Evolutionary conservation across 1,140 invertebrate species (phyloP).

Genomic region (Galendromus occidentalis): DNA sequence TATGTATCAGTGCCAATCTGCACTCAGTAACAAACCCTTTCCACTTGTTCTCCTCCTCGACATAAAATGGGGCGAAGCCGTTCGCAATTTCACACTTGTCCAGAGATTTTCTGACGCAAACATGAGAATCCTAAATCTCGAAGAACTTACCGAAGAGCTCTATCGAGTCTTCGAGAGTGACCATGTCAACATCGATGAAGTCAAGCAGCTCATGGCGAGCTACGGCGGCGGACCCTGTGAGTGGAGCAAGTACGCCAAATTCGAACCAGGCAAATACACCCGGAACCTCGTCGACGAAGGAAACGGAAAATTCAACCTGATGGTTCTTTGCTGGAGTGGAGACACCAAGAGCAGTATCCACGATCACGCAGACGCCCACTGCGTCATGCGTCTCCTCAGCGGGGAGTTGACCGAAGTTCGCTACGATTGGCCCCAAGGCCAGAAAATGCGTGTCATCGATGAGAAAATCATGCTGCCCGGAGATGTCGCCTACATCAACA

Average conservation of each 20-base stretch:
- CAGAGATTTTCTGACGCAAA: background rate
- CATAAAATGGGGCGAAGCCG: too few species aligned
- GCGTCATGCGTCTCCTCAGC: constrained; percentile 56
- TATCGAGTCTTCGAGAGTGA: constrained; percentile 51
- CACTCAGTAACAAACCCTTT: too few species aligned
- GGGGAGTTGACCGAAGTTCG: constrained; percentile 40
- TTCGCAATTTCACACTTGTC: too few species aligned
- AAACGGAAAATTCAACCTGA: constrained; percentile 93
- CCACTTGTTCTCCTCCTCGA: too few species aligned
- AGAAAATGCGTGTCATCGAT: constrained; percentile 36
- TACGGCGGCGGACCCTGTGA: constrained; percentile 73
- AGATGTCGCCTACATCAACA: constrained; percentile 84
- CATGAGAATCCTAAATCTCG: constrained; percentile 27
- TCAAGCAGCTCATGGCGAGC: constrained; percentile 54
- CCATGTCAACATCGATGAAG: constrained; percentile 65
- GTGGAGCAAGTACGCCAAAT: constrained; percentile 87
- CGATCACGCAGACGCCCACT: constrained; percentile 86
- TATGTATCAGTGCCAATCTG: too few species aligned
- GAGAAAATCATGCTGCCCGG: constrained; percentile 44
- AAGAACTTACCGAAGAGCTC: constrained; percentile 48
- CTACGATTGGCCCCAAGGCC: constrained; percentile 45
- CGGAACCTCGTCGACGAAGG: constrained; percentile 78
- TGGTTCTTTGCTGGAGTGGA: constrained; percentile 91
- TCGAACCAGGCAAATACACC: constrained; percentile 71
- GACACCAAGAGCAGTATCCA: constrained; percentile 85